phyloP scores from a whole-genome alignment of 37 sponge, comb jelly and placozoan genomes.

The Cliona cf. orientalis region DNA sequence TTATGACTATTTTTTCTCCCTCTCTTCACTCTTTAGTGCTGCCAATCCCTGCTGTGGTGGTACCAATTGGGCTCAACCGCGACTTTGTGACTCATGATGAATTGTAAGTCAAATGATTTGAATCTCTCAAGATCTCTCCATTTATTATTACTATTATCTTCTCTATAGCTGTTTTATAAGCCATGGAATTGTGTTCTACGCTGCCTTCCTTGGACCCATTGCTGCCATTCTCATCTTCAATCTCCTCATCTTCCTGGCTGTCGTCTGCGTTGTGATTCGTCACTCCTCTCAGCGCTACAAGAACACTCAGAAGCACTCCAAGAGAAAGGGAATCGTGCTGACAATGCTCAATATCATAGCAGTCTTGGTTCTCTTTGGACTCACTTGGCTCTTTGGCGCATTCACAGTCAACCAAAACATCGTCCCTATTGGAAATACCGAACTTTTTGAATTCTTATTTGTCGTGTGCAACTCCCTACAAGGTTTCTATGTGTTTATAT shows the following conservation, averaged over 20 bases:
- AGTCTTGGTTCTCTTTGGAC: slow-evolving; percentile 30
- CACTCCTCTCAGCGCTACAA: slow-evolving; percentile 1
- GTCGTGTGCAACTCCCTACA: slow-evolving; percentile 48
- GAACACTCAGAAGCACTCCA: neutral
- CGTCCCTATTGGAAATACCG: neutral
- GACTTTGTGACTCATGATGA: neutral
- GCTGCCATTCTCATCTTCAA: slow-evolving; percentile 26
- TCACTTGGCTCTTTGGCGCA: slow-evolving; percentile 40
- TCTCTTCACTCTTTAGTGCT: slow-evolving; percentile 30
- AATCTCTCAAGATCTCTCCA: neutral
- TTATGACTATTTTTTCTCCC: neutral
- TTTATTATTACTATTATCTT: neutral
- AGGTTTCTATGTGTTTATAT: slow-evolving; percentile 41
- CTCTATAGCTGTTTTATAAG: slow-evolving; percentile 58
- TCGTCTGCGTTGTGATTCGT: neutral
- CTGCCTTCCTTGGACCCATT: slow-evolving; percentile 43
- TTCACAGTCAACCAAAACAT: slow-evolving; percentile 30
- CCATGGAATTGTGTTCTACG: slow-evolving; percentile 26
- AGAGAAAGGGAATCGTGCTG: neutral
- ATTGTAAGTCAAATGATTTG: slow-evolving; percentile 21
- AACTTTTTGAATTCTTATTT: slow-evolving; percentile 18
- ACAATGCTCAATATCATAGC: slow-evolving; percentile 23
- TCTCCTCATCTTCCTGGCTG: slow-evolving; percentile 15
- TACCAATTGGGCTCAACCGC: slow-evolving; percentile 22
- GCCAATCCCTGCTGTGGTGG: slow-evolving; percentile 37